Evolutionary conservation across 92 coral and sea anemone genomes (phyloP), one percentile per base, ranked within the genome.

Genomic region (Heteractis magnifica): DNA sequence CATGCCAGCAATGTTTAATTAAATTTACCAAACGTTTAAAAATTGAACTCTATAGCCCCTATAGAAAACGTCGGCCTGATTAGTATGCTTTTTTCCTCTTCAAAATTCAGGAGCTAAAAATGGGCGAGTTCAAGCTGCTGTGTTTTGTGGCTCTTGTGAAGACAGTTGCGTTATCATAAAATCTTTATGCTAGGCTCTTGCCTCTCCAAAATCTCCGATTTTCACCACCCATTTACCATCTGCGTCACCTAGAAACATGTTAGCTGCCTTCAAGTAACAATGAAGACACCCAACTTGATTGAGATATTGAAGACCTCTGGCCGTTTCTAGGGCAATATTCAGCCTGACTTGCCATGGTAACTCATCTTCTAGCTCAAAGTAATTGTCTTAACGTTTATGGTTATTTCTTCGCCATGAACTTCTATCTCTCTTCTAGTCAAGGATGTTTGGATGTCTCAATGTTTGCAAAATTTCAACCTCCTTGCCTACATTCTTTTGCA

Each of bases 171-270:
- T 79, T 58, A 81, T 71, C 77, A 75, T 50, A 71, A 41, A 51
- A 51, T 72, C 81, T 81, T 80, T 64, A 70, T 72, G 84, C 72
- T 86, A 62, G 50, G 81, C 79, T 49, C 78, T 62, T 11, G 85
- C 85, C 51, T 86, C 89, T 52, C 81, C 82, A 75, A 86, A 86
- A 76, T 86, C 89, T 81, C 82, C 89, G 4, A 86, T 86, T 86
- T 86, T 86, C 23, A 86, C 65, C 51, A 86, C 74, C 89, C 89
- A 86, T 56, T 86, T 49, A 51, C 81, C 58, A 8, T 72, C 80
- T 19, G 26, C 53, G 56, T 52, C 85, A 18, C 89, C 84, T 4
- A 86, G 59, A 55, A 81, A 86, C 11, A 86, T 56, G 76, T 86
- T 86, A 49, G 85, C 75, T 75, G 86, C 23, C 59, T 86, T 86